phyloP scores from a whole-genome alignment of 2,888 invertebrate species.

The Hyles lineata region DNA sequence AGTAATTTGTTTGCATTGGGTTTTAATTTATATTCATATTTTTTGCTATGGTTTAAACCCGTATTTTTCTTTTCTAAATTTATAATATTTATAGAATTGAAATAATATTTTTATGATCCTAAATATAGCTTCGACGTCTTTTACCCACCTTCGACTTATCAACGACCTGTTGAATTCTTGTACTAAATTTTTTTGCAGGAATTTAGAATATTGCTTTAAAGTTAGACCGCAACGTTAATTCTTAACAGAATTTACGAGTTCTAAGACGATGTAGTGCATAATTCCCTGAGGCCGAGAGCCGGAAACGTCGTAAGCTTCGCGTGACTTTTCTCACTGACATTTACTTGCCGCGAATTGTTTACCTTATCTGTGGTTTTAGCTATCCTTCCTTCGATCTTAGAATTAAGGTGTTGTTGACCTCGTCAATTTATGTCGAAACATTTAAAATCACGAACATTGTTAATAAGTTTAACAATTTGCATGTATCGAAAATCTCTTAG shows the following conservation, averaged over 20 bases:
- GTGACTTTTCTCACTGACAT: constrained; percentile 24
- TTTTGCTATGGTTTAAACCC: not conserved
- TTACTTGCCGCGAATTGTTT: constrained; percentile 3
- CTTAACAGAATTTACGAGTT: constrained; percentile 11
- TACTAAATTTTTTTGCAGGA: no score
- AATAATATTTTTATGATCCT: no score
- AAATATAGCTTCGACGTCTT: no score
- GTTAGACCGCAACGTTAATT: not conserved
- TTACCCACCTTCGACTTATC: no score
- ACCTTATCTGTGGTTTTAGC: constrained; percentile 16
- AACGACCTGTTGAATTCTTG: no score
- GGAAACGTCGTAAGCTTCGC: constrained; percentile 15
- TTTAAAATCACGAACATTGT: not conserved
- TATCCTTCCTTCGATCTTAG: not conserved
- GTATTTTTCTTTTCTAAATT: no score
- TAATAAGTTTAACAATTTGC: not conserved
- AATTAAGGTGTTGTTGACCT: not conserved
- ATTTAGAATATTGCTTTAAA: not conserved
- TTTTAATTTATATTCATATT: no score
- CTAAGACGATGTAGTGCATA: not conserved
- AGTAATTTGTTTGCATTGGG: no score
- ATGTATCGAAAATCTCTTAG: no score
- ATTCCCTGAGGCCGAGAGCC: constrained; percentile 2
- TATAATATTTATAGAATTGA: no score
- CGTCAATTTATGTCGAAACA: not conserved